Base-by-base conservation (phyloP, 2,888 invertebrate genomes). In the Stenodera caucasica region DNA sequence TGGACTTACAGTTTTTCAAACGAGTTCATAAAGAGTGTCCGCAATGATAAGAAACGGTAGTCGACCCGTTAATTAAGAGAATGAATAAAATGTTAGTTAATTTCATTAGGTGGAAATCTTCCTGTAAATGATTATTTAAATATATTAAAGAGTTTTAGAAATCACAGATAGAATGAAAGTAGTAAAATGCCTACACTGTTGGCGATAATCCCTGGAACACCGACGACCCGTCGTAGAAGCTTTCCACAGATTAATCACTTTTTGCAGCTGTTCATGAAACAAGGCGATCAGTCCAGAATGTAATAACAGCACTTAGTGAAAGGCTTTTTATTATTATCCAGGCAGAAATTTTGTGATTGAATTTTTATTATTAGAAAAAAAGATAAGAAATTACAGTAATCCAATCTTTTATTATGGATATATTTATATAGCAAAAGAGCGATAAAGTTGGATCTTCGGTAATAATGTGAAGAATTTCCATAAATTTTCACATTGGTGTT, bases 241-340 rank as follows among this genome's bases (percentile, higher is more conserved):
- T 69, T 67, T 67, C 69, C 68, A 64, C 70, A 68, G 69, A 70
- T 70, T 69, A 70, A 70, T 70, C 70, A 68, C 66, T 70, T 69
- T 68, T 70, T 67, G 69, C 63, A 62, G 65, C 64, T 63, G 63
- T 53, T 61, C 66, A 63, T 57, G 60, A 33, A 63, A 64, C 64
- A 55, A 57, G 50, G 57, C 62, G 60, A 65, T 65, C 57, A 61
- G 45, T 55, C 56, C 37, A 14, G 53, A 58, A 56, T 50, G 54
- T 51, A 35, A 30, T 53, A 30, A n/a, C n/a, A 7, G 32, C 11
- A 32, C 2, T 35, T 14, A 14, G 14, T 35, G 9, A 26, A 26
- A 26, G 5, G 3, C 26, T 2, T 26, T 26, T 26, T 5, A 26
- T 26, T 4, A 26, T 26, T 26, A 26, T 26, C n/a, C n/a, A n/a